These are phyloP conservation scores for Hystrix brachyura DNA, from an alignment of 2,113 vertebrate genomes.

Conservation along the genomic window DNA sequence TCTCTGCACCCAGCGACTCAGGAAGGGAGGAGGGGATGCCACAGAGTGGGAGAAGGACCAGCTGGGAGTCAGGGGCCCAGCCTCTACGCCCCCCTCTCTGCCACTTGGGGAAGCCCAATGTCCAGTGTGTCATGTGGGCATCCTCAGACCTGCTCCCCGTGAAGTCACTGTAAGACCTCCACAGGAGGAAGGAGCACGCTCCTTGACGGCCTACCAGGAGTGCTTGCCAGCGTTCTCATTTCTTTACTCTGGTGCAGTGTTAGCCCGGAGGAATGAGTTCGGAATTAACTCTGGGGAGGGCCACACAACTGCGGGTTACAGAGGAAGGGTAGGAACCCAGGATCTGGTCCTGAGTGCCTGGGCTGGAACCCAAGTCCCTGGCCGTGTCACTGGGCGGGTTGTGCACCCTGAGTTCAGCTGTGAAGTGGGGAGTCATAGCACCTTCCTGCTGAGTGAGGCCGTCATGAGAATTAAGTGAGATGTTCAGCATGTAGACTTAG, in stretches of 20 bases:
- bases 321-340: neutral
- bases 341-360: neutral
- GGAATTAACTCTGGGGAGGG: neutral
- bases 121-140: rapidly evolving
- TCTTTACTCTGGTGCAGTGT: neutral
- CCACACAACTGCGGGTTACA: rapidly evolving
- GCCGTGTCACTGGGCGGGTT: neutral
- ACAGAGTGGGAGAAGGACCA: rapidly evolving
- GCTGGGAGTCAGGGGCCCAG: neutral
- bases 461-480: neutral
- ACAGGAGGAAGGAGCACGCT: neutral
- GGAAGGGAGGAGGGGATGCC: neutral
- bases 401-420: neutral
- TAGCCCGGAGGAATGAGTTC: neutral
- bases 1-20: neutral
- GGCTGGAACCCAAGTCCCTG: neutral
- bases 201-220: neutral
- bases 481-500: neutral
- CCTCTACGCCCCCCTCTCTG: neutral
- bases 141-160: rapidly evolving
- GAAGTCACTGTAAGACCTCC: neutral
- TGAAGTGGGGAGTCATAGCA: neutral
- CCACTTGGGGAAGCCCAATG: neutral
- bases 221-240: no score
- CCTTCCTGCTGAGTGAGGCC: neutral